Base-by-base conservation (phyloP, 2,888 invertebrate genomes). In the Amphipoea oculea region DNA sequence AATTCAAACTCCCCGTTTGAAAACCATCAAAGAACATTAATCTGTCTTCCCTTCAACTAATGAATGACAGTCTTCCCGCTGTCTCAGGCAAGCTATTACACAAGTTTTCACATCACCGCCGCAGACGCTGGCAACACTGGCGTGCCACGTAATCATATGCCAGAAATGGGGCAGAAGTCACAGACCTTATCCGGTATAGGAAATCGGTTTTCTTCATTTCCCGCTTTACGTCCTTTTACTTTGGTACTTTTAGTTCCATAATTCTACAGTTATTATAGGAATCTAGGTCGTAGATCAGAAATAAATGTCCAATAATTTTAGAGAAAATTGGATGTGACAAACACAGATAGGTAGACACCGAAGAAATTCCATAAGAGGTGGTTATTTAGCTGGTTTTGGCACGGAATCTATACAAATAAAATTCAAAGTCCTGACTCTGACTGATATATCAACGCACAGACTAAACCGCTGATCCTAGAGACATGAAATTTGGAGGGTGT, bases 21-120 rank as follows among this genome's bases (percentile, higher is more conserved):
- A 65, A 71, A 36, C 48, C 60, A 36, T 62, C 70, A 85, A 63
- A 76, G 57, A 40, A 54, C 36, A 66, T 70, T 79, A 73, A 86
- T 83, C 62, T 73, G 54, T 73, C 65, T 67, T 78, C 11, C 17
- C n/a, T 17, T 36, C 80, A 76, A 74, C 17, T 74, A 74, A 86
- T 85, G 79, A 83, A 79, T 82, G 72, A 79, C 63, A 48, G 17
- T 23, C 36, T 9, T 40, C 12, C 42, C 71, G 11, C 36, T 62
- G 23, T 72, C 73, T 65, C 79, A 42, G 63, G 48, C 57, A n/a
- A 57, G 67, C 68, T 76, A 66, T 86, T 79, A 86, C 67, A 74
- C 66, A 85, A 85, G 73, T 85, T 76, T 82, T 68, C 79, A 73
- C 67, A 79, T 79, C 79, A 17, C 74, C 11, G 51, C 76, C 42